Conservation (phyloP, 1,140 invertebrate genomes). For the Aphelinus certus region DNA sequence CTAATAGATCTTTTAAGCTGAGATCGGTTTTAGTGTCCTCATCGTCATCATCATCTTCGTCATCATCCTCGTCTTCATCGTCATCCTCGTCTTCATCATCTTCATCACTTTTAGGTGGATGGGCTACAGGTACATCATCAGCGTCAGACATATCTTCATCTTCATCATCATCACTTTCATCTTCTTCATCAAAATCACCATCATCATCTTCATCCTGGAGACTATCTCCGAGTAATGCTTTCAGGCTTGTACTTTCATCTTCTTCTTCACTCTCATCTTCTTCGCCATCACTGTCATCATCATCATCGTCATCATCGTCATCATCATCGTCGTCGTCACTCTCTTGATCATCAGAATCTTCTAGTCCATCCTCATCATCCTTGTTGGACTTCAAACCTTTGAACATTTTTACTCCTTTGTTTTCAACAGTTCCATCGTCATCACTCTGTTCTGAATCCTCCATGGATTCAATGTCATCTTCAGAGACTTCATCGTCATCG, state of each 20-base stretch:
- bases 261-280: conserved; percentile 39
- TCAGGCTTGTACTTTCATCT: neutral
- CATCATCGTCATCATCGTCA: conserved; percentile 27
- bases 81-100: conserved; percentile 40
- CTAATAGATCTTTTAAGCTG: conserved; percentile 46
- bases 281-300: conserved; percentile 40
- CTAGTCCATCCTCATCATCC: conserved; percentile 33
- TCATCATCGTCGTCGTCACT: conserved; percentile 38
- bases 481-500: neutral
- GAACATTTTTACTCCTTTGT: conserved; percentile 49
- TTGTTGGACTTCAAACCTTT: conserved; percentile 38
- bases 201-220: conserved; percentile 26
- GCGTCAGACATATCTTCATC: conserved; percentile 31
- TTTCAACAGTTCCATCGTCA: conserved; percentile 25
- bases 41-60: conserved; percentile 47
- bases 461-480: conserved; percentile 23
- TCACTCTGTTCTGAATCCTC: conserved; percentile 28
- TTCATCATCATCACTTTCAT: conserved; percentile 36
- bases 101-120: conserved; percentile 34
- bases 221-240: conserved; percentile 22
- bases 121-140: conserved; percentile 40
- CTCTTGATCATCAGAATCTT: conserved; percentile 24
- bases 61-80: conserved; percentile 42
- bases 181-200: conserved; percentile 25
- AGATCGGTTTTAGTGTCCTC: conserved; percentile 32